Conservation (phyloP, 1,140 invertebrate genomes). For the Drosophila ogumai region DNA sequence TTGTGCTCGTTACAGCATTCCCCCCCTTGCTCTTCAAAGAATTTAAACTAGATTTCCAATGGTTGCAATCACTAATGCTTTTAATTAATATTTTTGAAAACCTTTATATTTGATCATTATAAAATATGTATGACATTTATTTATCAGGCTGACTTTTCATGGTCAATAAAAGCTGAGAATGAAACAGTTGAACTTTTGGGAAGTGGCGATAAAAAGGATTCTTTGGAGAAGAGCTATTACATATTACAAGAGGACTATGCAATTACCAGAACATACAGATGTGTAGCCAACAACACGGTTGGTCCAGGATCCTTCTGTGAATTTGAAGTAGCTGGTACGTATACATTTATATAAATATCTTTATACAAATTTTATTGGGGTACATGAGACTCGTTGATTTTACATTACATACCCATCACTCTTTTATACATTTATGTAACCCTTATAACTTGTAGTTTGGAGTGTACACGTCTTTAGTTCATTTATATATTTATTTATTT, state of each 20-base stretch:
- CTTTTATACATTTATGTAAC: background rate
- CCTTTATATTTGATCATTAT: background rate
- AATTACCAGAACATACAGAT: conserved; percentile 90
- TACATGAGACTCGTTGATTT: background rate
- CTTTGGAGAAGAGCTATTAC: conserved; percentile 67
- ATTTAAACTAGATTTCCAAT: background rate
- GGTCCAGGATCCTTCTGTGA: conserved; percentile 91
- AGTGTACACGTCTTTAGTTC: background rate
- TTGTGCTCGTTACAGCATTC: background rate
- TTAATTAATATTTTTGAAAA: background rate
- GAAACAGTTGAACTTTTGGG: conserved; percentile 88
- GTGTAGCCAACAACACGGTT: conserved; percentile 93
- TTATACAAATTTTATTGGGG: background rate
- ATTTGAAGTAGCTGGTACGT: conserved; percentile 90
- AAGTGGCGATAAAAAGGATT: conserved; percentile 54
- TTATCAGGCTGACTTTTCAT: conserved; percentile 89
- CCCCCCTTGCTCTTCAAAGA: background rate
- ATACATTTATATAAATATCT: background rate
- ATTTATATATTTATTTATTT: no score
- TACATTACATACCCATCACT: background rate
- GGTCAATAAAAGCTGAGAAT: conserved; percentile 93
- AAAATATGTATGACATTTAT: background rate
- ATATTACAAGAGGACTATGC: conserved; percentile 73
- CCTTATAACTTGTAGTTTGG: background rate
- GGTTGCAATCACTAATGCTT: background rate